Base-by-base conservation (phyloP, 2,797 vertebrate genomes). In the Austrolebias charrua region DNA sequence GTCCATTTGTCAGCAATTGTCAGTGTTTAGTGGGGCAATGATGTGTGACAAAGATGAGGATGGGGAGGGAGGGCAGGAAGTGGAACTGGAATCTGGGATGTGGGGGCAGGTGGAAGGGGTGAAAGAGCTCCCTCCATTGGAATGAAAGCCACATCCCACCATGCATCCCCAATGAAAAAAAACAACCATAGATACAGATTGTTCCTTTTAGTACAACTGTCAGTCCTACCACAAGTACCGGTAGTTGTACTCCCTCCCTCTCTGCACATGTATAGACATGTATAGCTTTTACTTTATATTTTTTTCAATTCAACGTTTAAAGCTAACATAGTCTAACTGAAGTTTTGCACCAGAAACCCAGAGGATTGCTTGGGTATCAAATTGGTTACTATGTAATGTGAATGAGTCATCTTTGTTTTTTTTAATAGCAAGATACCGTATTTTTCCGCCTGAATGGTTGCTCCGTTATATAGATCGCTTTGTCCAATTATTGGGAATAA, bases 1-100 rank as follows among this genome's bases (percentile, higher is more conserved):
- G 92, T 92, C 93, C 93, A 95, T 97, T 96, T 95, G 94, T 95
- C 95, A 96, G 91, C 92, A 92, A 91, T 95, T 95, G 94, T 95
- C 94, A 93, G 90, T 81, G 87, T 92, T 95, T 95, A 95, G 93
- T 91, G 83, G 92, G 83, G 82, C 93, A 90, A 91, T 91, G 84
- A 86, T 74, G 91, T 94, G 93, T 93, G 92, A 87, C 73, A 86
- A 47, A 83, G 86, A 90, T 67, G 66, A 20, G 80, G 76, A 60
- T 84, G 59, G 73, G 80, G 80, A 64, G 66, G 78, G 79, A 75
- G 69, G 81, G 79, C 69, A 60, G 42, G 72, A 65, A 62, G 62
- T 53, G 59, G 60, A 60, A 44, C 46, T 48, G 18, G 38, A 54
- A 20, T 85, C 66, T 78, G 78, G 67, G 66, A 40, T 81, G 89